These are phyloP conservation scores for Chloromyia formosa DNA, from an alignment of 2,888 invertebrate species.

Conservation along the genomic window DNA sequence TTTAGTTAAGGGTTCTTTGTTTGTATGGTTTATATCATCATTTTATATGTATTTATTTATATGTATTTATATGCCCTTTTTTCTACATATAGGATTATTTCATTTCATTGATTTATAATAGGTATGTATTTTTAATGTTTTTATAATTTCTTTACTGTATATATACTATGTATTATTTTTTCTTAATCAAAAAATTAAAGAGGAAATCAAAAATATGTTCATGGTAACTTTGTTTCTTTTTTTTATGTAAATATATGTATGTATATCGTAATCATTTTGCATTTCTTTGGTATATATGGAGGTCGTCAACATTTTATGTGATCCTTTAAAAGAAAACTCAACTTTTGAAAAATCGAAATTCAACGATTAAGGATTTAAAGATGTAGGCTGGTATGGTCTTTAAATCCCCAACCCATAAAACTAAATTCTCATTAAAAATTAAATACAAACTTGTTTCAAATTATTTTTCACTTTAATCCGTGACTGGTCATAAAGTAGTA, in stretches of 20 bases:
- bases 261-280: conserved; percentile 45
- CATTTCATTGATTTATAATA: conserved; percentile 13
- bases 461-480: not conserved
- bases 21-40: conserved; percentile 11
- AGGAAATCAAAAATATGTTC: too few species aligned
- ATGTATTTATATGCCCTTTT: not conserved
- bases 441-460: conserved; percentile 17
- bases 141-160: conserved; percentile 1
- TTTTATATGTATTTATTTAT: not conserved
- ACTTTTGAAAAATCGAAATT: not conserved
- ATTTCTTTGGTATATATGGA: conserved; percentile 29
- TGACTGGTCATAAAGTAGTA: too few species aligned
- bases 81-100: conserved; percentile 23
- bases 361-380: conserved; percentile 40
- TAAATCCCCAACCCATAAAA: conserved; percentile 42
- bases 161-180: conserved; percentile 37
- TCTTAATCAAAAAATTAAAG: conserved; percentile 1
- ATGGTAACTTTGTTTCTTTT: conserved; percentile 38
- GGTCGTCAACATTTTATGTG: conserved; percentile 46
- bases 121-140: too few species aligned
- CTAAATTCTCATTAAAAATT: not conserved
- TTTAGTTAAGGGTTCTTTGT: not conserved
- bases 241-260: not conserved
- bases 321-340: too few species aligned
- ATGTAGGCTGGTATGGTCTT: conserved; percentile 46